Evolutionary conservation across 2,888 invertebrate species (phyloP), one percentile per base, ranked within the genome.

Genomic region (Eupithecia insigniata): DNA sequence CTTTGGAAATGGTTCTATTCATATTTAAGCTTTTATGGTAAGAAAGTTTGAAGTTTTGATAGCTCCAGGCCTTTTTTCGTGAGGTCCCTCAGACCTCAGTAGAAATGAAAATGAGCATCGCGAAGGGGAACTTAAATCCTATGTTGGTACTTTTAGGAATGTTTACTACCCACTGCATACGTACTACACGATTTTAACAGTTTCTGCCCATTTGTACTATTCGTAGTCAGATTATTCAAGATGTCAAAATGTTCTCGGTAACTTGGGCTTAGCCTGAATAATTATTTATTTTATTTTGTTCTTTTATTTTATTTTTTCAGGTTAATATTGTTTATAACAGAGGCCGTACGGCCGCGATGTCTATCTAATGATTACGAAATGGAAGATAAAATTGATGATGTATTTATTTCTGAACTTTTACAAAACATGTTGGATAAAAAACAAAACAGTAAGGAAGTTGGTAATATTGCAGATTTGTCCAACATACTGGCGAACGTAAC

Each of bases 21-120:
- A 36, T 74, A 51, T 51, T 67, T 71, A 74, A 71, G 74, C 67
- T 74, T 74, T 51, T 72, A 69, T 71, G 74, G 74, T 74, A 32
- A 74, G 46, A 51, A 51, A 22, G 69, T 71, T 10, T 14, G 12
- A 55, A 26, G 55, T 55, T 55, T 26, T 55, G 12, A 12, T 55
- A 14, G 7, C 55, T 55, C 12, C 14, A 51, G 22, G n/a, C 10
- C 10, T 51, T 14, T 12, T 55, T 55, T 55, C 22, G 12, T 26
- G 26, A 55, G 26, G 55, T 16, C 3, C 4, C 46, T 8, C 55
- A 26, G 46, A 51, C 10, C 7, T 51, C 51, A 10, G 10, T 51
- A 51, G 51, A 22, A 12, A 22, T 22, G 22, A 51, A 12, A 26
- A 51, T 22, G n/a, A 46, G 8, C n/a, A 46, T 46, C n/a, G n/a